phyloP scores from a whole-genome alignment of 2,888 invertebrate species.

The Glaucopsyche alexis region DNA sequence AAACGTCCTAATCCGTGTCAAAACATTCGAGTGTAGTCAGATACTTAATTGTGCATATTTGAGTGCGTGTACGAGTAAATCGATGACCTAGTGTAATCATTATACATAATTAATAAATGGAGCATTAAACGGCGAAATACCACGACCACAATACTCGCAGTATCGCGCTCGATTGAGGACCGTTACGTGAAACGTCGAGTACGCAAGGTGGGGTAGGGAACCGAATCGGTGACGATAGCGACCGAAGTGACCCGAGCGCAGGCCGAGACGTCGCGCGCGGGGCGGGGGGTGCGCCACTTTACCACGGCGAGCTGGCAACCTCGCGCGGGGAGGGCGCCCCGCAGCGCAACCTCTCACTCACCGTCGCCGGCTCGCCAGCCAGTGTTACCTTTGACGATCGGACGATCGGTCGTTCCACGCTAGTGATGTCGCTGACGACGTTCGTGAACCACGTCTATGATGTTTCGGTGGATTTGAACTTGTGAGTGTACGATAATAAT shows the following conservation, averaged over 20 bases:
- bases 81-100: slow-evolving; percentile 29
- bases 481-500: slow-evolving; percentile 71
- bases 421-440: slow-evolving; percentile 77
- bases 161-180: slow-evolving; percentile 79
- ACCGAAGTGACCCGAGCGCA: slow-evolving; percentile 73
- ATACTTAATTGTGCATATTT: slow-evolving; percentile 26
- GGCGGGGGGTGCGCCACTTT: slow-evolving; percentile 79
- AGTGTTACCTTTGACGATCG: slow-evolving; percentile 83
- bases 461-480: slow-evolving; percentile 76
- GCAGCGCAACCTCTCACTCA: slow-evolving; percentile 81
- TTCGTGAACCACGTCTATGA: slow-evolving; percentile 78
- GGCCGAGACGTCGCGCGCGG: slow-evolving; percentile 74
- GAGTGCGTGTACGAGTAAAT: slow-evolving; percentile 15
- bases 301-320: slow-evolving; percentile 78
- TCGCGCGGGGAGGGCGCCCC: slow-evolving; percentile 78
- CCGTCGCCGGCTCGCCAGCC: slow-evolving; percentile 77
- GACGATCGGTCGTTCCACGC: slow-evolving; percentile 74
- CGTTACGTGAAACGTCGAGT: slow-evolving; percentile 78
- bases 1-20: slow-evolving; percentile 26
- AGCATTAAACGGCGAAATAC: slow-evolving; percentile 39
- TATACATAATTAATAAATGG: slow-evolving; percentile 29
- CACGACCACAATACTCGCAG: slow-evolving; percentile 69
- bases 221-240: slow-evolving; percentile 68
- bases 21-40: background rate
- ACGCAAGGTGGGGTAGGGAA: slow-evolving; percentile 71